Evolutionary conservation across 2,888 invertebrate genomes (phyloP).

Genomic region (Drosophila histrio): DNA sequence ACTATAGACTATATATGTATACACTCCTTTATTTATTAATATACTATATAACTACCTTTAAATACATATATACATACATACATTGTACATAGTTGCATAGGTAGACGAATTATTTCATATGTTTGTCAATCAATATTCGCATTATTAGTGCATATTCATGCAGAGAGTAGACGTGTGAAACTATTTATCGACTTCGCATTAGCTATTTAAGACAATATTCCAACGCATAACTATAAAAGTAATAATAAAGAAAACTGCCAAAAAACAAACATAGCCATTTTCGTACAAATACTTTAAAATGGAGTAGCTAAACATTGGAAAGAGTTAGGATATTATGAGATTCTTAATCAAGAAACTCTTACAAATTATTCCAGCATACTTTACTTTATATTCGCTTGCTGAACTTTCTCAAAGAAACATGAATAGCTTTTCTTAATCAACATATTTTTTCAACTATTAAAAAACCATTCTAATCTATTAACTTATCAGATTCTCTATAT

Average conservation of each 20-base stretch:
- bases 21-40: conserved; percentile 12
- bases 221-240: conserved; percentile 21
- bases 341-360: no score
- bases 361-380: no score
- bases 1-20: not conserved
- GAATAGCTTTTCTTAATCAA: no score
- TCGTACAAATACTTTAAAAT: not conserved
- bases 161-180: conserved; percentile 12
- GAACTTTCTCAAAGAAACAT: no score
- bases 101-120: conserved; percentile 47
- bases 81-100: conserved; percentile 38
- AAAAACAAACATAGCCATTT: conserved; percentile 1
- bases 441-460: no score
- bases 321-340: not conserved
- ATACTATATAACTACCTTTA: not conserved
- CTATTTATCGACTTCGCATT: conserved; percentile 18
- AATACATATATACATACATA: conserved; percentile 6
- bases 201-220: conserved; percentile 15
- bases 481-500: no score
- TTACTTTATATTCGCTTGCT: no score
- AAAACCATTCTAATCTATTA: no score
- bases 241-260: conserved; percentile 18
- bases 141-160: conserved; percentile 22
- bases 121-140: conserved; percentile 20
- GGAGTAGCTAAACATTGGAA: not conserved